Conservation (phyloP, 2,113 vertebrate species). For the Gymnocephalus cernua region DNA sequence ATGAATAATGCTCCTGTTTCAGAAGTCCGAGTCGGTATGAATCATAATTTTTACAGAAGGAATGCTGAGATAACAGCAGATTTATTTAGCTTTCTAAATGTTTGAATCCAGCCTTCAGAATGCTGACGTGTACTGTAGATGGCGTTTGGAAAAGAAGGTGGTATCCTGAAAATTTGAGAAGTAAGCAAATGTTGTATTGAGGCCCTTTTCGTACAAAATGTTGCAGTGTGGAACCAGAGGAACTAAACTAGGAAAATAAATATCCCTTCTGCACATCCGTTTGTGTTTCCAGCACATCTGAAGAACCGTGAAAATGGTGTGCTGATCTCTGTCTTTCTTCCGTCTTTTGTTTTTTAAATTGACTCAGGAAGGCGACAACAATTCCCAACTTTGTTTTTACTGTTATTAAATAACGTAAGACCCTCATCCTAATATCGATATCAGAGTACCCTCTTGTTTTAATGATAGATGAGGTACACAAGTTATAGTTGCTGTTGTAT, state of each 20-base stretch:
- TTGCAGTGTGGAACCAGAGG: not conserved
- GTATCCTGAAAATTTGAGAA: not conserved
- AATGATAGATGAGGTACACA: not conserved
- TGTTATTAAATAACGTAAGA: not conserved
- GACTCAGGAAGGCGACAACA: not conserved
- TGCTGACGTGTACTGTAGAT: not conserved
- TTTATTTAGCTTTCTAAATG: conserved; percentile 35
- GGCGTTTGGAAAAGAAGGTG: not conserved
- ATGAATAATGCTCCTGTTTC: conserved; percentile 46
- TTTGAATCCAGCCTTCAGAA: not conserved
- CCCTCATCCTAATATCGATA: not conserved
- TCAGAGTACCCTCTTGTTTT: not conserved
- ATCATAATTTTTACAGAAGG: conserved; percentile 23
- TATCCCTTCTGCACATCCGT: not conserved
- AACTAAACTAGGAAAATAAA: not conserved
- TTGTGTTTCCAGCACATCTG: not conserved
- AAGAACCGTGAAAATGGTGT: not conserved
- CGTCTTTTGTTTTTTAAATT: too few relatives aligned
- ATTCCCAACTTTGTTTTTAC: not conserved
- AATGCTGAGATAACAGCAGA: not conserved
- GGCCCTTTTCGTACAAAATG: not conserved
- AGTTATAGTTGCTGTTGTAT: not conserved
- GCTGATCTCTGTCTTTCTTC: too few relatives aligned
- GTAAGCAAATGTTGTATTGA: not conserved
- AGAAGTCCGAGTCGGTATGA: not conserved